Conservation (phyloP, 2,113 vertebrate species). For the Alethe castanea region DNA sequence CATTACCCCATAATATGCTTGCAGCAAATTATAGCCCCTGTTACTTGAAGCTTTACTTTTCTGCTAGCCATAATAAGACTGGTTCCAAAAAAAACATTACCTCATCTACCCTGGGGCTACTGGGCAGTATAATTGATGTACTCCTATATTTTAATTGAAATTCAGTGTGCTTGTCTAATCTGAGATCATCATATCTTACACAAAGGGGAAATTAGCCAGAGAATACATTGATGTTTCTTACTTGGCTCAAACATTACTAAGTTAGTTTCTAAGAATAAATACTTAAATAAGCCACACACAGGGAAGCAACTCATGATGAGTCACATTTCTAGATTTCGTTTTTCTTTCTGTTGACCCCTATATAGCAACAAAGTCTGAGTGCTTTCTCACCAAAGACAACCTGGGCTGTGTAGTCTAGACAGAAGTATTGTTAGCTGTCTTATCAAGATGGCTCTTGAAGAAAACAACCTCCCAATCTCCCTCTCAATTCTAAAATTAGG, state of each 20-base stretch:
- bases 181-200: constrained; percentile 50
- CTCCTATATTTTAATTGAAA: constrained; percentile 51
- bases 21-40: constrained; percentile 24
- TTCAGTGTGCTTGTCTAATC: constrained; percentile 45
- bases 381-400: constrained; percentile 38
- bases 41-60: constrained; percentile 52
- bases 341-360: constrained; percentile 78
- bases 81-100: constrained; percentile 67
- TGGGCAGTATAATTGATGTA: constrained; percentile 47
- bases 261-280: constrained; percentile 75
- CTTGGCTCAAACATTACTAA: constrained; percentile 64
- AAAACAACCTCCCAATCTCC: constrained; percentile 6
- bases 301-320: constrained; percentile 72
- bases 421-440: background rate
- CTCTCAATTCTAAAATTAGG: constrained; percentile 73
- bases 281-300: constrained; percentile 58
- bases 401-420: constrained; percentile 8
- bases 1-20: constrained; percentile 14
- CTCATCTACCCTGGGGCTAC: constrained; percentile 42
- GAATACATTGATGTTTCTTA: constrained; percentile 58
- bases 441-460: background rate
- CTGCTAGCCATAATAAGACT: constrained; percentile 44
- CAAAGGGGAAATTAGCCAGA: constrained; percentile 42
- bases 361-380: constrained; percentile 65
- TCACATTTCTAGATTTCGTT: constrained; percentile 72